Base-by-base conservation (phyloP, 2,888 invertebrate genomes). In the Buathra laborator region DNA sequence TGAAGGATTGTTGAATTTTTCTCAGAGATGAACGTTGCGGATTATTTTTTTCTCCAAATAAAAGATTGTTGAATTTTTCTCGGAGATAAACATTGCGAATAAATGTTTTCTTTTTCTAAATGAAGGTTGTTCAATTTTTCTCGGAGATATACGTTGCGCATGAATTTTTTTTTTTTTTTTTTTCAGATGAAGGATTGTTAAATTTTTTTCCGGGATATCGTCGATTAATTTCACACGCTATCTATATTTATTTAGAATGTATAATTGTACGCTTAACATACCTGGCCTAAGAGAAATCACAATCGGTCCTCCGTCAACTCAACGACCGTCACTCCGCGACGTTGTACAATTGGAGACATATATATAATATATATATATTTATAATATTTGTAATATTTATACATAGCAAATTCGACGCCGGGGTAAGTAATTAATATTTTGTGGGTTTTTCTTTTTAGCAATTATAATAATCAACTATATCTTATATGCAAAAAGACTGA, bases 161-260 rank as follows among this genome's bases (percentile, higher is more conserved):
- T 48, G n/a, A 68, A 51, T 53, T 67, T 32, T 9, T 53, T 81
- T 68, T 48, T 48, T 37, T 46, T 64, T 66, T 82, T 56, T 51
- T 14, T 67, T 70, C 10, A 66, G 32, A 44, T 43, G 76, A 53
- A 32, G 62, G 66, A 67, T 80, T 56, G 70, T 51, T 86, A 67
- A 72, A 53, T 66, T 64, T 84, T 59, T 71, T 81, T 71, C 78
- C 37, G 77, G 84, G 79, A 24, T 79, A 81, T 72, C 79, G 80
- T 85, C 87, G 87, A 83, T 91, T 92, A 90, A 92, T 92, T 92
- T 91, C 91, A 93, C 92, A 93, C 92, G 91, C 92, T 92, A 92
- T 89, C 92, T 92, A 93, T 88, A 87, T 87, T 93, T 93, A 93
- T 93, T 93, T 93, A 91, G 90, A 93, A 93, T 93, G 91, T 91